Conservation (phyloP, 2,888 invertebrate genomes). For the Scaptomyza reducta region DNA sequence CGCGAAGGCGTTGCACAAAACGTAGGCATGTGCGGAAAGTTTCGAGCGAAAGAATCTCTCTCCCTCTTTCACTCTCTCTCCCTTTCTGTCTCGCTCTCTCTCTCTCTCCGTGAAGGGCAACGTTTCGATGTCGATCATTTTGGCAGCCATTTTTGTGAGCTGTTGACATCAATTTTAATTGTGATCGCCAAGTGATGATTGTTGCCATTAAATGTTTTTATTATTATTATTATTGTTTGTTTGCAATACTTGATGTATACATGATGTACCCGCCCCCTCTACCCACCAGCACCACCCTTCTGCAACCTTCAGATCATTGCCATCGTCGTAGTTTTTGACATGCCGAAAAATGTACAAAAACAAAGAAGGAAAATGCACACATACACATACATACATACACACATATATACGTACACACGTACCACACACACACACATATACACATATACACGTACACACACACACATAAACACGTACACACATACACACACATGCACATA, state of each 20-base stretch:
- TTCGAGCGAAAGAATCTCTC: conserved; percentile 7
- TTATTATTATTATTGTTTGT: conserved; percentile 21
- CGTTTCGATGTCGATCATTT: conserved; percentile 48
- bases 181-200: conserved; percentile 63
- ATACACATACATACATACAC: background rate
- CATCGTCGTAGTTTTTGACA: conserved; percentile 51
- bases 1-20: background rate
- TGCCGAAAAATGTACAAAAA: conserved; percentile 39
- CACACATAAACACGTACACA: conserved; percentile 11
- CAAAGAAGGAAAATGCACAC: conserved; percentile 32
- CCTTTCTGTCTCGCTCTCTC: background rate
- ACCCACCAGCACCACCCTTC: background rate
- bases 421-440: no score
- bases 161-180: conserved; percentile 78
- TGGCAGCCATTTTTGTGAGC: conserved; percentile 56
- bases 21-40: background rate
- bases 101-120: conserved; percentile 22
- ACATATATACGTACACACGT: no score
- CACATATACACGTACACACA: conserved; percentile 8
- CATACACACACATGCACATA: background rate
- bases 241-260: conserved; percentile 2
- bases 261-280: background rate
- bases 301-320: conserved; percentile 54
- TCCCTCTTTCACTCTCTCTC: background rate
- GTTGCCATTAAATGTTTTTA: conserved; percentile 23